phyloP scores from a whole-genome alignment of 2,797 vertebrate genomes.

The Acanthiza pusilla region DNA sequence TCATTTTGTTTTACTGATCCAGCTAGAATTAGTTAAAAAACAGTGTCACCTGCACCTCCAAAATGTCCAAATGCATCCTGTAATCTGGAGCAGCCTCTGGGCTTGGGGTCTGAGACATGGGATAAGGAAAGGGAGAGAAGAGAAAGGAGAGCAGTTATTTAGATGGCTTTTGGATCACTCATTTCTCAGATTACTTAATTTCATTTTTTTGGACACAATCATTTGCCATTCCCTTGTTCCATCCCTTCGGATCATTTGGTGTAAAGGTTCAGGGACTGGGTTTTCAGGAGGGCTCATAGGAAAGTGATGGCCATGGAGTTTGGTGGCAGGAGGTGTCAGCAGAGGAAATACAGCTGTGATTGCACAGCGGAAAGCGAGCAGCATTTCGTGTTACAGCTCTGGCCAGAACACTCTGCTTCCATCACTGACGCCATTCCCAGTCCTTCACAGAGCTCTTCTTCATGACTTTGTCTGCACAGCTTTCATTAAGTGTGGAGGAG shows the following conservation, averaged over 20 bases:
- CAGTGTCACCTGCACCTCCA: not conserved
- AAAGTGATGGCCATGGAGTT: not conserved
- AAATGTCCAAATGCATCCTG: not conserved
- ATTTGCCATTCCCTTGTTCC: not conserved
- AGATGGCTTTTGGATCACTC: not conserved
- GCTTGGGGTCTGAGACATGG: accelerated
- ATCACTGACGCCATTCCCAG: not conserved
- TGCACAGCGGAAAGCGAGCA: not conserved
- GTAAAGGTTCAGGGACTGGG: not conserved
- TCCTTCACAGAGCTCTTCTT: not conserved
- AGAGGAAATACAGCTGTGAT: not conserved
- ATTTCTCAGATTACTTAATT: not conserved
- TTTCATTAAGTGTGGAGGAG: not conserved
- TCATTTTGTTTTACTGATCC: not conserved
- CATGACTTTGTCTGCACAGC: not conserved
- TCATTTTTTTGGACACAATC: not conserved
- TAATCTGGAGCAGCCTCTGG: not conserved
- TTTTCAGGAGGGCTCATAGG: not conserved
- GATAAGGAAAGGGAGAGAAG: not conserved
- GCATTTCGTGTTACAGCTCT: not conserved
- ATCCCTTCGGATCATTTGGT: not conserved
- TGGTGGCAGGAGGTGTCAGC: not conserved
- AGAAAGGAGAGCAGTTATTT: not conserved
- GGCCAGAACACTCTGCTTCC: not conserved
- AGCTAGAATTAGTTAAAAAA: not conserved